Conservation (phyloP, 2,888 invertebrate species). For the Sepioteuthis lessoniana region DNA sequence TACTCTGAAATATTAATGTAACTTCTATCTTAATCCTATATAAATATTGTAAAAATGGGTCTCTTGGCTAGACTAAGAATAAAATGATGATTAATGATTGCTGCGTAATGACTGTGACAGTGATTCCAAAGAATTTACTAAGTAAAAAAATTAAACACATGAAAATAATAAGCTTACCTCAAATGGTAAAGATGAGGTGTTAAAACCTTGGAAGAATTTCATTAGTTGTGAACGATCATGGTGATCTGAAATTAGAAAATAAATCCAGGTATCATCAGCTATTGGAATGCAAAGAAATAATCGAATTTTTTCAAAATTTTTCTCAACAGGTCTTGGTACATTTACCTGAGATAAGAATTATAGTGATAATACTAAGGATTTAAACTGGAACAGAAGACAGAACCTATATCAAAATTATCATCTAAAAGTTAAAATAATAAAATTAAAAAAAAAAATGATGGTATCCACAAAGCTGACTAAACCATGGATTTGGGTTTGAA, state of each 20-base stretch:
- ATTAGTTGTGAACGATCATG: background rate
- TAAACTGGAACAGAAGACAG: too few species aligned
- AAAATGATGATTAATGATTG: background rate
- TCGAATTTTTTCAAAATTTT: too few species aligned
- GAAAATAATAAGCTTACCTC: background rate
- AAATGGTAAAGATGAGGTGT: background rate
- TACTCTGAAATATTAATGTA: background rate
- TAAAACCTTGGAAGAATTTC: slow-evolving; percentile 15
- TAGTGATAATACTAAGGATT: too few species aligned
- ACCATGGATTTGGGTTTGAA: too few species aligned
- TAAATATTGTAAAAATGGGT: background rate
- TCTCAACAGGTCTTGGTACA: too few species aligned
- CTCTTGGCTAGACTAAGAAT: background rate
- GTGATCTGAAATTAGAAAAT: background rate
- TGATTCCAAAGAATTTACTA: background rate
- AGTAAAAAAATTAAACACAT: background rate
- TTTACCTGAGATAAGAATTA: too few species aligned
- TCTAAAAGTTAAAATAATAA: too few species aligned
- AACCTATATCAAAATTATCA: too few species aligned
- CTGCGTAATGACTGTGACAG: background rate
- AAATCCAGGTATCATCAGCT: background rate
- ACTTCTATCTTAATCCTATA: background rate
- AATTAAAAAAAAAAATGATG: too few species aligned
- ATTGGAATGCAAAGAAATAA: too few species aligned
- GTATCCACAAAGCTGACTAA: too few species aligned